Percentiles rank a stretch among this genome's conserved stretches.
Evolutionary conservation across 1,140 invertebrate species (phyloP).

Genomic region (Zaprionus camerounensis): DNA sequence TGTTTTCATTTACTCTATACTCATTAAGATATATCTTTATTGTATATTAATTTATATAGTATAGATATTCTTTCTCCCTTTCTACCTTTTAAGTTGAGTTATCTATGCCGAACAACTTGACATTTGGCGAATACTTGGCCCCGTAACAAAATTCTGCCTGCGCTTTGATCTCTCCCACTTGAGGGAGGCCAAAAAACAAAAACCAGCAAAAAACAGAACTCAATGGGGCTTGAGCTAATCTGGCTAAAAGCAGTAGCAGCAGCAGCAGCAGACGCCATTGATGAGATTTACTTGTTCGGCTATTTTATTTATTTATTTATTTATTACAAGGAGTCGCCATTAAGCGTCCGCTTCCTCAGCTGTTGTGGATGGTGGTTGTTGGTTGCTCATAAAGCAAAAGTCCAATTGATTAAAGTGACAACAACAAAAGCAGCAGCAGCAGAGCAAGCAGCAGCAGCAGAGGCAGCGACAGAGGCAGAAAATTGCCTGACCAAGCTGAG

Average conservation of each 20-base stretch:
- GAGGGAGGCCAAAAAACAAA: slow-evolving; percentile 14
- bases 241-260: slow-evolving; percentile 41
- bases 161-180: slow-evolving; percentile 54
- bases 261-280: slow-evolving; percentile 38
- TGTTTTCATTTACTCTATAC: neutral
- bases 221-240: slow-evolving; percentile 41
- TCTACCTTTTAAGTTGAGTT: slow-evolving; percentile 31
- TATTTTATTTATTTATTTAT: slow-evolving; percentile 64
- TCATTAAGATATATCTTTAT: neutral
- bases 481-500: slow-evolving; percentile 51
- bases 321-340: slow-evolving; percentile 44
- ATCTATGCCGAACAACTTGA: slow-evolving; percentile 50
- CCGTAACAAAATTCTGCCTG: slow-evolving; percentile 41
- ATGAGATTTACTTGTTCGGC: slow-evolving; percentile 40
- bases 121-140: slow-evolving; percentile 52
- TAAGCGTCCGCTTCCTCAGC: slow-evolving; percentile 60
- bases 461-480: slow-evolving; percentile 10
- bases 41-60: neutral
- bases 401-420: slow-evolving; percentile 68
- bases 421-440: slow-evolving; percentile 1
- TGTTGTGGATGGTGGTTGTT: slow-evolving; percentile 5
- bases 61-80: slow-evolving; percentile 23
- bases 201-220: neutral
- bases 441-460: neutral
- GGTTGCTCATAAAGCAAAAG: slow-evolving; percentile 43